Conservation (phyloP, 2,888 invertebrate genomes). For the Abrostola triplasia region DNA sequence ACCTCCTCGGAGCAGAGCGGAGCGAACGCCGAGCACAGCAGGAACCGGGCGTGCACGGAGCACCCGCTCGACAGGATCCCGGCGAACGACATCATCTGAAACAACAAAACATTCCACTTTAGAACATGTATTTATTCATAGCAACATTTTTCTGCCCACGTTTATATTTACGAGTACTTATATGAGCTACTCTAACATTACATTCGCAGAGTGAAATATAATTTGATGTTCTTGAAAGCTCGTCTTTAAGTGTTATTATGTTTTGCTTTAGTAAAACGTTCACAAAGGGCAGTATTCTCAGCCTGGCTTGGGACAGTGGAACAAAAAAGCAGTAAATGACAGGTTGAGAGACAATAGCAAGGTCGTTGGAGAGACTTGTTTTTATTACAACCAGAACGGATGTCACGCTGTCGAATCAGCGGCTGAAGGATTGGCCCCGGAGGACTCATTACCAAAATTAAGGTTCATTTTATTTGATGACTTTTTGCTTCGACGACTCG, state of each 20-base stretch:
- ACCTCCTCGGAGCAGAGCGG: constrained; percentile 97
- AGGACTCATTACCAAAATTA: constrained; percentile 28
- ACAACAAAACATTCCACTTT: constrained; percentile 63
- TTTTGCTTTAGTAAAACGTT: constrained; percentile 37
- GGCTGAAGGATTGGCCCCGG: constrained; percentile 21
- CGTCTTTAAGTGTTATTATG: constrained; percentile 33
- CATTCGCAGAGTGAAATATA: constrained; percentile 13
- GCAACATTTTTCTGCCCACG: background rate
- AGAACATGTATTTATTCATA: constrained; percentile 4
- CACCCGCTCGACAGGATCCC: constrained; percentile 94
- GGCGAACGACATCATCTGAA: constrained; percentile 91
- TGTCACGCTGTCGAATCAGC: constrained; percentile 63
- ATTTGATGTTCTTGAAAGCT: constrained; percentile 23
- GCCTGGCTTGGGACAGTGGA: constrained; percentile 18
- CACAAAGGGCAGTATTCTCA: constrained; percentile 54
- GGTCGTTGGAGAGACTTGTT: constrained; percentile 70
- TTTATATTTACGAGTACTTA: background rate
- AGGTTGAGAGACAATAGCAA: constrained; percentile 72
- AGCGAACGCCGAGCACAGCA: constrained; percentile 96
- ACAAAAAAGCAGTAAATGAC: constrained; percentile 57
- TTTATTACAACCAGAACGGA: constrained; percentile 67
- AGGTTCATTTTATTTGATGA: constrained; percentile 10
- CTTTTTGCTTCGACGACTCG: constrained; percentile 12
- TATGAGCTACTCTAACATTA: constrained; percentile 6
- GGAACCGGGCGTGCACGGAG: constrained; percentile 93